Evolutionary conservation across 1,140 invertebrate genomes (phyloP).

Genomic region (Drosophila neocordata): DNA sequence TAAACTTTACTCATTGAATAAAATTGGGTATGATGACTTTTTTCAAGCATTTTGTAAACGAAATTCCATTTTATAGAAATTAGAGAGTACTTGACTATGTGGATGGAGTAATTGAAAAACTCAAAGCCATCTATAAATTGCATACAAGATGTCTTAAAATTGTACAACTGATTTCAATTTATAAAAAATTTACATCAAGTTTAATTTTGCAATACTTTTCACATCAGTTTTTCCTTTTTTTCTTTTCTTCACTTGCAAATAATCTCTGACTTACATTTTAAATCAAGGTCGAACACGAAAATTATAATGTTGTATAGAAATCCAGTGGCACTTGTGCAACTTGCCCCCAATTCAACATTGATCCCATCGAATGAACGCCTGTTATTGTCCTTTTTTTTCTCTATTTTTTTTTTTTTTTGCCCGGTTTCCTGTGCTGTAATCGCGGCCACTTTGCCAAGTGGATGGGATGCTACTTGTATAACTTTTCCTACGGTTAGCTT

Average conservation of each 20-base stretch:
- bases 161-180: too few species aligned
- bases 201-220: neutral
- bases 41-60: too few species aligned
- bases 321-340: neutral
- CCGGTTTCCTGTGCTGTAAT: neutral
- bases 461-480: constrained; percentile 4
- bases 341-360: neutral
- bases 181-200: neutral
- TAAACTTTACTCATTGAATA: too few species aligned
- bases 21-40: too few species aligned
- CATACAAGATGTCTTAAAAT: too few species aligned
- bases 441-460: constrained; percentile 25
- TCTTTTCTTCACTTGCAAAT: too few species aligned
- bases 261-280: too few species aligned
- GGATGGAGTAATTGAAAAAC: too few species aligned
- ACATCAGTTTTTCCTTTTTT: too few species aligned
- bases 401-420: neutral
- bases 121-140: too few species aligned
- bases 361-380: neutral
- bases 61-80: too few species aligned
- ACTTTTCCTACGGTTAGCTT: constrained; percentile 7
- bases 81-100: too few species aligned
- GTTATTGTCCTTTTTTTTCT: constrained; percentile 1
- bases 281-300: neutral
- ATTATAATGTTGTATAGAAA: neutral